Conservation (phyloP, 2,888 invertebrate genomes). For the Microctonus hyperodae region DNA sequence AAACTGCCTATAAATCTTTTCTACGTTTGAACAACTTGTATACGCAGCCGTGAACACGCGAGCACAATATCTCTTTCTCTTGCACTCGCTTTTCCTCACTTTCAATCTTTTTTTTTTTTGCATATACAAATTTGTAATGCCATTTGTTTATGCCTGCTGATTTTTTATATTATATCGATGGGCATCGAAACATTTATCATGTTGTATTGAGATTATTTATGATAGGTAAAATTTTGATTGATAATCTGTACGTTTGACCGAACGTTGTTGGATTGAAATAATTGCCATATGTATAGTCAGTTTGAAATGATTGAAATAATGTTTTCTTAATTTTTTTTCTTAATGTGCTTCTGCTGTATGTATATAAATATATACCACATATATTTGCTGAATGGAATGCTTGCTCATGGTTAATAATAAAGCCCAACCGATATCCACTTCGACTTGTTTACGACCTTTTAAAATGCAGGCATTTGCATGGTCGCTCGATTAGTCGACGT, state of each 20-base stretch:
- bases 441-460: slow-evolving; percentile 39
- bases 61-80: slow-evolving; percentile 26
- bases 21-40: slow-evolving; percentile 41
- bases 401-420: slow-evolving; percentile 28
- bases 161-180: slow-evolving; percentile 12
- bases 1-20: slow-evolving; percentile 40
- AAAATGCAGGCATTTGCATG: slow-evolving; percentile 42
- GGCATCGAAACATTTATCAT: slow-evolving; percentile 9
- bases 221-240: slow-evolving; percentile 3
- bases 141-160: slow-evolving; percentile 16
- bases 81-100: background rate
- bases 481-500: slow-evolving; percentile 40
- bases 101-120: background rate
- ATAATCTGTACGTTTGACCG: background rate
- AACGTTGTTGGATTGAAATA: slow-evolving; percentile 16
- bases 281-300: slow-evolving; percentile 17
- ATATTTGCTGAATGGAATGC: slow-evolving; percentile 12
- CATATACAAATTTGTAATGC: slow-evolving; percentile 18
- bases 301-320: slow-evolving; percentile 11
- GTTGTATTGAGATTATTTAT: background rate
- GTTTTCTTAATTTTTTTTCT: background rate
- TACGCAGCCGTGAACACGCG: slow-evolving; percentile 42
- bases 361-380: background rate
- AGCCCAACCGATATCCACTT: slow-evolving; percentile 21
- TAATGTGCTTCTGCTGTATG: background rate